Base-by-base conservation (phyloP, 92 coral and sea anemone genomes). In the Heliopora coerulea region DNA sequence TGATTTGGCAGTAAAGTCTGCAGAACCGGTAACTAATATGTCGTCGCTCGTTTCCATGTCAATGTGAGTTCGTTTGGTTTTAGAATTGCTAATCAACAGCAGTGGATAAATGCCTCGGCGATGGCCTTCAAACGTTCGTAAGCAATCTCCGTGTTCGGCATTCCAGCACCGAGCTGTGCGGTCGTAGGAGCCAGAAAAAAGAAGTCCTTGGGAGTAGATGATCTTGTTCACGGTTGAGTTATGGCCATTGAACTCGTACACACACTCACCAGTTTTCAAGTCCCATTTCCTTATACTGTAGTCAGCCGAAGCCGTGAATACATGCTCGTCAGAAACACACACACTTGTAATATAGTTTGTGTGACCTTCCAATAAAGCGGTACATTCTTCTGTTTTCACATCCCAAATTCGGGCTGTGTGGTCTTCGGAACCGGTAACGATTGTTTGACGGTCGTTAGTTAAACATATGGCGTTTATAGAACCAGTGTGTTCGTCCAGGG, bases 331-430 rank as follows among this genome's bases (percentile, higher is more conserved):
- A 54, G 91, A 85, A 31, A 85, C 98, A 62, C 96, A 93, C 9
- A 86, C 85, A 54, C 84, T 79, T 2, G 79, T 81, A 44, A 93
- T 87, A 67, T 93, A 93, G 33, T 64, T 83, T 25, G 80, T 46
- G 50, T 93, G 98, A 37, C 98, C 98, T n/a, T 78, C 54, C 11
- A 93, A 72, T 60, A 81, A 59, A 4, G 95, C 95, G 8, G 86
- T 83, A 61, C 89, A 84, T 64, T 90, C 93, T 39, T 93, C 98
- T 21, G 86, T 90, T 64, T 79, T 83, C 14, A 91, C 89, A 49
- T 93, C 96, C 98, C 96, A 93, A 20, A 93, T 83, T n/a, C 95
- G 78, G 24, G 91, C 98, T 9, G 96, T 88, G 79, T 76, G 86
- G 68, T 93, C 98, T 65, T 93, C 98, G 28, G 96, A 87, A 35